Evolutionary conservation across 2,888 invertebrate genomes (phyloP).

Genomic region (Gastrophysa polygoni): DNA sequence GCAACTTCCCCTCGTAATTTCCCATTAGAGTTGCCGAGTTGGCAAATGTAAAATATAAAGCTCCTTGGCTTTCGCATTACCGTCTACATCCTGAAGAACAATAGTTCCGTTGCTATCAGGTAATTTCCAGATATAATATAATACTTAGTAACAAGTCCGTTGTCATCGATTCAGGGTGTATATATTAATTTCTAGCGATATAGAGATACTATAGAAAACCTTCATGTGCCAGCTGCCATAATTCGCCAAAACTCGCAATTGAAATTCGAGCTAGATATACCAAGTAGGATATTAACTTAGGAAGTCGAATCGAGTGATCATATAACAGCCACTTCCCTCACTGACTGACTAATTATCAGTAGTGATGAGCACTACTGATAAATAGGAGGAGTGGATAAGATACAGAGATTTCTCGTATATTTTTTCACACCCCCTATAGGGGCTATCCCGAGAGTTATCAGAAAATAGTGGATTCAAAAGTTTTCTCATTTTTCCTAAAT

Average conservation of each 20-base stretch:
- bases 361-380: too few relatives aligned
- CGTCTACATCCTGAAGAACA: conserved; percentile 29
- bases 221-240: conserved; percentile 11
- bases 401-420: too few relatives aligned
- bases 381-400: too few relatives aligned
- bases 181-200: conserved; percentile 21
- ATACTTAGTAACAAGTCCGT: conserved; percentile 15
- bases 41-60: conserved; percentile 24
- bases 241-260: neutral
- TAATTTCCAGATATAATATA: conserved; percentile 25
- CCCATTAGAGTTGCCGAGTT: conserved; percentile 15
- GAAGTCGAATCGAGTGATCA: too few relatives aligned
- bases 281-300: too few relatives aligned
- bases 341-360: too few relatives aligned
- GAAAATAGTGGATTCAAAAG: too few relatives aligned
- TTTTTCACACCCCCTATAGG: too few relatives aligned
- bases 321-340: too few relatives aligned
- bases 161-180: conserved; percentile 16
- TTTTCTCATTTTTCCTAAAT: too few relatives aligned
- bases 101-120: conserved; percentile 20
- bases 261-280: neutral
- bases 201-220: conserved; percentile 20
- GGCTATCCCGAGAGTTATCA: too few relatives aligned
- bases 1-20: conserved; percentile 5
- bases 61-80: conserved; percentile 29